Evolutionary conservation across 1,140 invertebrate genomes (phyloP).

Genomic region (Saccostrea cuccullata): DNA sequence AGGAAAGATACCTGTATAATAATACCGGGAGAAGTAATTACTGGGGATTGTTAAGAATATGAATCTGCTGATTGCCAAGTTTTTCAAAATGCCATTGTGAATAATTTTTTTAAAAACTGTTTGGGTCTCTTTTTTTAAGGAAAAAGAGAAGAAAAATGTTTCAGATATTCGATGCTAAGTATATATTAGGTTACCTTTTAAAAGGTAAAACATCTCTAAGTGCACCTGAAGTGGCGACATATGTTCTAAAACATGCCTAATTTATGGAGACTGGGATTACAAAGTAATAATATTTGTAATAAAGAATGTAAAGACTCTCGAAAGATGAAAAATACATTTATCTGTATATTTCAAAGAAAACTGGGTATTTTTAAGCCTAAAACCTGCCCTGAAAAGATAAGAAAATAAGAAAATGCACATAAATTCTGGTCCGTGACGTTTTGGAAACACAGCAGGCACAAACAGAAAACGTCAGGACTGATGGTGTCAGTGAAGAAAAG

Average conservation of each 20-base stretch:
- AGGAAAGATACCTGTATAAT: too few relatives aligned
- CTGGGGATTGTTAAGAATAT: too few relatives aligned
- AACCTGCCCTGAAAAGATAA: not conserved
- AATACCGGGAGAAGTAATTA: too few relatives aligned
- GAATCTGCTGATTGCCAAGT: too few relatives aligned
- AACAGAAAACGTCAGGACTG: not conserved
- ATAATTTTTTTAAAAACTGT: not conserved
- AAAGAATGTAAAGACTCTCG: not conserved
- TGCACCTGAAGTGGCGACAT: not conserved
- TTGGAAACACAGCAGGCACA: not conserved
- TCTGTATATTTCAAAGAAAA: not conserved
- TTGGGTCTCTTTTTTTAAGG: not conserved
- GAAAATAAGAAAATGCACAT: not conserved
- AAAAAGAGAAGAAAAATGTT: not conserved
- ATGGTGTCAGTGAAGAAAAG: not conserved
- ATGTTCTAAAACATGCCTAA: not conserved
- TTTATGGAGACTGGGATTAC: slow-evolving; percentile 12
- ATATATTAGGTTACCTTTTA: not conserved
- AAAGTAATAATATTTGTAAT: not conserved
- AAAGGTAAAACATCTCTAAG: not conserved
- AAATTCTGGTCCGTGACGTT: not conserved
- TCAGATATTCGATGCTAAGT: not conserved
- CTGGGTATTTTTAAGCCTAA: not conserved
- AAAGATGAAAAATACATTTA: slow-evolving; percentile 32
- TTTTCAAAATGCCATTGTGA: too few relatives aligned